A percentile compares a stretch with the other conserved stretches of the same genome.
phyloP scores from a whole-genome alignment of 2,113 vertebrate species.

The Pithys albifrons region DNA sequence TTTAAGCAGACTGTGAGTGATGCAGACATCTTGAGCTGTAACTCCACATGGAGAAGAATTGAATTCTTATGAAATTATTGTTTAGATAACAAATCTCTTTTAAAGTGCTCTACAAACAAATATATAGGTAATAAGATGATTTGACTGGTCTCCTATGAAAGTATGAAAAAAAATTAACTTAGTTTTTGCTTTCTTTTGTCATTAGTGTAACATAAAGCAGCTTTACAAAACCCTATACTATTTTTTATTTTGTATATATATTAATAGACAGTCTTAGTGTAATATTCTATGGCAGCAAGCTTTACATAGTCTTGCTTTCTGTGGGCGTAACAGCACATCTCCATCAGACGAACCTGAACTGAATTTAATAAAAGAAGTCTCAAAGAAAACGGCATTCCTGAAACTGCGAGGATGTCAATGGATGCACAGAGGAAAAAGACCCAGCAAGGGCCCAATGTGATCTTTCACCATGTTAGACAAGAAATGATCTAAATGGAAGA shows the following conservation, averaged over 20 bases:
- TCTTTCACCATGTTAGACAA: neutral
- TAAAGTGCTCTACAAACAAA: neutral
- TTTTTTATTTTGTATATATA: neutral
- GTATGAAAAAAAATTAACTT: neutral
- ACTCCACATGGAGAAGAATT: neutral
- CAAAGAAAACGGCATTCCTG: neutral
- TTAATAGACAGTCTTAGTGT: neutral
- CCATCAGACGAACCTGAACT: neutral
- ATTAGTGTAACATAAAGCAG: neutral
- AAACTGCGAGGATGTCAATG: neutral
- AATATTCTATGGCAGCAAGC: neutral
- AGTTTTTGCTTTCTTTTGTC: neutral
- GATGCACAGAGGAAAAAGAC: accelerated
- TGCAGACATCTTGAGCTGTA: neutral
- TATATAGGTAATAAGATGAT: neutral
- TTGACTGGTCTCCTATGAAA: neutral
- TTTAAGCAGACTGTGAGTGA: neutral
- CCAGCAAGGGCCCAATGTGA: neutral
- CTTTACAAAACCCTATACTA: neutral
- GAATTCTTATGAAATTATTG: neutral
- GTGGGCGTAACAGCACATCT: neutral
- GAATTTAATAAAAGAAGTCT: neutral
- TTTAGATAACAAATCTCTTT: neutral
- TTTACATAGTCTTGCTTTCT: neutral
- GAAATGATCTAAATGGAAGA: neutral